Evolutionary conservation across 2,888 invertebrate genomes (phyloP).

Genomic region (Mesorhabditis sp.): DNA sequence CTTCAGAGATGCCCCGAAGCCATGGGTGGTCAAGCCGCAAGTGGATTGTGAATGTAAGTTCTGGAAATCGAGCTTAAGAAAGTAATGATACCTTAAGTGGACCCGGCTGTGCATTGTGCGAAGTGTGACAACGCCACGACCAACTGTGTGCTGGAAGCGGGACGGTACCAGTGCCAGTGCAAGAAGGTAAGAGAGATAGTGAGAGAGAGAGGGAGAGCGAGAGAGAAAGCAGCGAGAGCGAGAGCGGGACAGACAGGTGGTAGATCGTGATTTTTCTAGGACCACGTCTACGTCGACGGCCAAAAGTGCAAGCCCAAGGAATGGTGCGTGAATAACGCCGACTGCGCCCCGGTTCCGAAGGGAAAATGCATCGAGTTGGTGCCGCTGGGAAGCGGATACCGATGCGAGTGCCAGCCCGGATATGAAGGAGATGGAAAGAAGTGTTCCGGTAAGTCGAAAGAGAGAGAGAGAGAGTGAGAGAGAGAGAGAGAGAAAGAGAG

Average conservation of each 20-base stretch:
- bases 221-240: background rate
- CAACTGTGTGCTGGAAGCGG: background rate
- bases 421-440: slow-evolving; percentile 4
- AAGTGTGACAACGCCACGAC: background rate
- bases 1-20: background rate
- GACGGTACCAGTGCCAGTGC: background rate
- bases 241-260: background rate
- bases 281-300: slow-evolving; percentile 2
- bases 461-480: background rate
- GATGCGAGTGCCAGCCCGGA: background rate
- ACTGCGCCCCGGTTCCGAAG: background rate
- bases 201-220: background rate
- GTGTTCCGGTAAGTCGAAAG: background rate
- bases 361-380: background rate
- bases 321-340: background rate
- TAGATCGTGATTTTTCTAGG: background rate
- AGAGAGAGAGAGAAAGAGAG: too few species aligned
- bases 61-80: background rate
- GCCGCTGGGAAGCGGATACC: background rate
- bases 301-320: slow-evolving; percentile 1
- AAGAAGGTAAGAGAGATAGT: slow-evolving; percentile 2
- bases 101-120: background rate
- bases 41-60: background rate
- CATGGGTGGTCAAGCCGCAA: background rate
- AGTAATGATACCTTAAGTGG: background rate